Conservation (phyloP, 1,140 invertebrate genomes). For the Plodia interpunctella region DNA sequence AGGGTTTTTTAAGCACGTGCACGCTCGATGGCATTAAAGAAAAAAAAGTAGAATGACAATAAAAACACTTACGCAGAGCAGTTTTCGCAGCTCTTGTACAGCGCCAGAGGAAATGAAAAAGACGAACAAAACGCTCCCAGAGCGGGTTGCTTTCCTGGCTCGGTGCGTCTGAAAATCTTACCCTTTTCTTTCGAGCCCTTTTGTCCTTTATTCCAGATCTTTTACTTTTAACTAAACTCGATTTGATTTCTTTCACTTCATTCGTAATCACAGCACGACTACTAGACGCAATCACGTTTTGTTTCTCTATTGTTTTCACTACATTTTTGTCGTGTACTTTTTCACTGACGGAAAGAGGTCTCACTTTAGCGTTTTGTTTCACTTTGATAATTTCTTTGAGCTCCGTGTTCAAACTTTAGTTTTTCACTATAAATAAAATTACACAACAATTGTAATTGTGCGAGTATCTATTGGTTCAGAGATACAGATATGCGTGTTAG, state of each 20-base stretch:
- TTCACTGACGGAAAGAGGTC: conserved; percentile 26
- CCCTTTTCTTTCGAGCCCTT: conserved; percentile 50
- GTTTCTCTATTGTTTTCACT: conserved; percentile 24
- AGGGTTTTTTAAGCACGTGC: conserved; percentile 11
- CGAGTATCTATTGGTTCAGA: too few relatives aligned
- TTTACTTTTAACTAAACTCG: conserved; percentile 49
- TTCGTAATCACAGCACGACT: conserved; percentile 28
- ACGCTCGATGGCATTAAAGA: background rate
- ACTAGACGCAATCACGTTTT: conserved; percentile 14
- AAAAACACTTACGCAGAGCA: conserved; percentile 46
- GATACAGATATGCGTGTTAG: background rate
- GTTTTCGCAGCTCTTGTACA: conserved; percentile 39
- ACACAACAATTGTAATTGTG: background rate
- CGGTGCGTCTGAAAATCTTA: conserved; percentile 46
- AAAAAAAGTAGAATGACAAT: conserved; percentile 2
- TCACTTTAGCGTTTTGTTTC: conserved; percentile 21
- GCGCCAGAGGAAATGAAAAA: conserved; percentile 51
- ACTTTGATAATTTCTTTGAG: conserved; percentile 22
- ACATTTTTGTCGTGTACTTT: conserved; percentile 41
- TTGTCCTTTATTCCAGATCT: conserved; percentile 32
- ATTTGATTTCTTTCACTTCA: conserved; percentile 45
- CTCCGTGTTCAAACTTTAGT: conserved; percentile 30
- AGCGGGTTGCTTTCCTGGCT: conserved; percentile 33
- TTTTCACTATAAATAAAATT: background rate
- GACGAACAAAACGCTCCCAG: conserved; percentile 42